phyloP scores from a whole-genome alignment of 1,140 invertebrate species.

The Drosophila bifasciata region DNA sequence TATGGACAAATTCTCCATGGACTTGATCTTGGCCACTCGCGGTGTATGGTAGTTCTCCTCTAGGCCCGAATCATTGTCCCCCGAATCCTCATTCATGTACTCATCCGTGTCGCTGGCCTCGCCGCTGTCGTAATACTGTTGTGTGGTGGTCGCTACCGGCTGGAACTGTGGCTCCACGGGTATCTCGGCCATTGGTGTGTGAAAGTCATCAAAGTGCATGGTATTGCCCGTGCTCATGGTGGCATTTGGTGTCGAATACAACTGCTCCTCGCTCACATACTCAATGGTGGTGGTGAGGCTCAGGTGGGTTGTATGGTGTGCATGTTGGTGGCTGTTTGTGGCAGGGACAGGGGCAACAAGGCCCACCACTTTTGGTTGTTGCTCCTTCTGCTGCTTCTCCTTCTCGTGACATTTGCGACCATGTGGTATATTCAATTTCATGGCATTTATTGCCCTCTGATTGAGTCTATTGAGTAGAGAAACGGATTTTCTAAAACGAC shows the following conservation, averaged over 20 bases:
- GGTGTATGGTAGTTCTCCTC: constrained; percentile 83
- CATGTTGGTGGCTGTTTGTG: constrained; percentile 16
- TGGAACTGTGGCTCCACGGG: constrained; percentile 40
- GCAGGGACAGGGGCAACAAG: constrained; percentile 2
- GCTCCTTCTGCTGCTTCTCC: constrained; percentile 32
- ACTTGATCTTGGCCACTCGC: constrained; percentile 80
- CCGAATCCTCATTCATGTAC: constrained; percentile 56
- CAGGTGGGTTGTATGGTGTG: constrained; percentile 24
- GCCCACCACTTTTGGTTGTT: constrained; percentile 1
- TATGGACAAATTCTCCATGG: constrained; percentile 82
- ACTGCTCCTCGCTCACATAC: constrained; percentile 71
- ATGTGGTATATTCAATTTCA: constrained; percentile 80
- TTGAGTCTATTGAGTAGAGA: constrained; percentile 84
- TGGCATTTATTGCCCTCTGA: constrained; percentile 81
- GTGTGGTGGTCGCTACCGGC: constrained; percentile 30
- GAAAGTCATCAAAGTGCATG: constrained; percentile 65
- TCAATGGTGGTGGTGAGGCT: constrained; percentile 66
- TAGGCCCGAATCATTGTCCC: constrained; percentile 77
- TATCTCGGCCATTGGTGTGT: constrained; percentile 72
- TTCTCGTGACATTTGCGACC: constrained; percentile 42
- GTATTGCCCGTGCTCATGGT: constrained; percentile 50
- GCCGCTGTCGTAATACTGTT: constrained; percentile 61
- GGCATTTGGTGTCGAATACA: constrained; percentile 79
- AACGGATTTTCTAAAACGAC: constrained; percentile 84
- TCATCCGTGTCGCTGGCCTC: constrained; percentile 64